phyloP scores from a whole-genome alignment of 2,113 vertebrate genomes.

The Corythornis madagascariensis region DNA sequence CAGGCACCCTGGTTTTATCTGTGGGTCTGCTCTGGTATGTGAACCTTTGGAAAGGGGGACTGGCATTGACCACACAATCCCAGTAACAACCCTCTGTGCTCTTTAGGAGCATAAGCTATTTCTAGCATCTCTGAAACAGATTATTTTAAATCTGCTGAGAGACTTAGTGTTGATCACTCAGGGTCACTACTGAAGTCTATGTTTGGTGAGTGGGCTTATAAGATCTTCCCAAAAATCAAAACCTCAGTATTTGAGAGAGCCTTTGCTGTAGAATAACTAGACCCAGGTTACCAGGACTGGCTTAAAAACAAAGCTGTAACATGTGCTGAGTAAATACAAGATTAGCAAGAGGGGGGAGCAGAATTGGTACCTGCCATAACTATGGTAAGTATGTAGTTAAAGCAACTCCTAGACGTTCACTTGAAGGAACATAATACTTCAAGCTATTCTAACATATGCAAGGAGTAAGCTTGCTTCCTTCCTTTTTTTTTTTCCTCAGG shows the following conservation, averaged over 20 bases:
- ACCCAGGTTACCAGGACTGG: neutral
- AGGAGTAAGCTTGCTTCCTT: neutral
- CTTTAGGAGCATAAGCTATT: constrained; percentile 14
- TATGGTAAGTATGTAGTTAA: neutral
- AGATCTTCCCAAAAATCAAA: neutral
- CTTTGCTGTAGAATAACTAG: neutral
- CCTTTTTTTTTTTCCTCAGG: constrained; percentile 67
- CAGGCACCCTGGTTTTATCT: neutral
- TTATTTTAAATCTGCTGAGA: constrained; percentile 59
- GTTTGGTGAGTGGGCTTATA: neutral
- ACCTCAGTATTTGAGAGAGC: neutral
- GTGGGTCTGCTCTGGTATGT: neutral
- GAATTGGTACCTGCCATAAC: neutral
- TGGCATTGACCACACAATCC: neutral
- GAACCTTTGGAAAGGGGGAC: neutral
- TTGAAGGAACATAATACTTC: neutral
- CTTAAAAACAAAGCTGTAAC: constrained; percentile 26
- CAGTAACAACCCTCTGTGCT: neutral
- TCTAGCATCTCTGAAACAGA: constrained; percentile 36
- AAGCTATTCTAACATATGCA: neutral
- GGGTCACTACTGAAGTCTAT: neutral
- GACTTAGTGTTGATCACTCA: constrained; percentile 19
- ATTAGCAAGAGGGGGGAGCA: accelerated
- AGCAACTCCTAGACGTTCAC: neutral
- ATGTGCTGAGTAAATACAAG: neutral